Evolutionary conservation across 2,888 invertebrate genomes (phyloP), one percentile per base, ranked within the genome.

Genomic region (Callyntrura guangdongensis): DNA sequence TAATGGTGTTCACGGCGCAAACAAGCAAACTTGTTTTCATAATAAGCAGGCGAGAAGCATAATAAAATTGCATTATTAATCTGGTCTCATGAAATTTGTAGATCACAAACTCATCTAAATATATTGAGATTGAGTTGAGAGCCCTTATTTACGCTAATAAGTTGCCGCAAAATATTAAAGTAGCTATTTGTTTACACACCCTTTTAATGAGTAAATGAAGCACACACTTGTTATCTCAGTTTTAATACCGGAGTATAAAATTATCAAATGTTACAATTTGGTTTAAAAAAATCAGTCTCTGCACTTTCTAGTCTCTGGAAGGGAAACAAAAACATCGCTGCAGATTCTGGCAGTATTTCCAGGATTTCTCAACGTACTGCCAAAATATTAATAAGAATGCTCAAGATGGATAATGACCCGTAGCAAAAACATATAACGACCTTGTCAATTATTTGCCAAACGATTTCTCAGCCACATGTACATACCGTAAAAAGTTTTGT

Each of bases 11-110:
- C 9, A 59, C 20, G 8, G 14, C 17, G 6, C 17, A 61, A 17
- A 61, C 2, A 36, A 72, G 27, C n/a, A n/a, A 45, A 9, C 72
- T 77, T 25, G 49, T 77, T 77, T 77, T 77, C 56, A 9, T 77
- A 77, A 77, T 53, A 77, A 53, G 6, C 1, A 22, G 5, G 49
- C 53, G 22, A 25, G 14, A 4, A 72, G 47, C 53, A 53, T 14
- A 53, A 53, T 12, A 53, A 53, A 47, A 12, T 20, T 47, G 20
- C n/a, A 22, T 36, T 1, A 17, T 72, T 53, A 5, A 5, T 53
- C 53, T 14, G 53, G 36, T 36, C 36, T 36, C 36, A 6, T 36
- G 36, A 59, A 59, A n/a, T 14, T 59, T 59, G 14, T 59, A 59
- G 59, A 17, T 17, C 59, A 59, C 59, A 17, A 59, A n/a, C 17